Evolutionary conservation across 2,113 vertebrate genomes (phyloP).

Genomic region (Columba janthina): DNA sequence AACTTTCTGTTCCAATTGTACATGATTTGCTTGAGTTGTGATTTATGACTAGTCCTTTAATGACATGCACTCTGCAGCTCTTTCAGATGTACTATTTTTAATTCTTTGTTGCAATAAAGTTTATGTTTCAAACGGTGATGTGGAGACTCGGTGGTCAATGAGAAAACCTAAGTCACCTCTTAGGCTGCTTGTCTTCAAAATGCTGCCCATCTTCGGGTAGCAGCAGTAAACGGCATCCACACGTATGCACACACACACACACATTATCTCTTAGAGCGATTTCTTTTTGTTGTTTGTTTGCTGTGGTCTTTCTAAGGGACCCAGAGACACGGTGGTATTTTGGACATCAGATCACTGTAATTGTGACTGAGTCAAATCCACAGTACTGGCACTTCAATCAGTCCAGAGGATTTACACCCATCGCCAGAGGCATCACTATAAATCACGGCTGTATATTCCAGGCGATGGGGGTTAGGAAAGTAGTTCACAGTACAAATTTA

Average conservation of each 20-base stretch:
- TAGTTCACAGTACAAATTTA: not conserved
- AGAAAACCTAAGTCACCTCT: slow-evolving; percentile 6
- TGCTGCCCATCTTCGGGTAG: not conserved
- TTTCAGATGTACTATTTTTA: slow-evolving; percentile 78
- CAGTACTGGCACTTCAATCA: accelerated
- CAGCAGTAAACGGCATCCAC: not conserved
- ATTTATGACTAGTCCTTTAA: slow-evolving; percentile 67
- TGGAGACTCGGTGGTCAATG: slow-evolving; percentile 46
- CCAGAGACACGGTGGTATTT: not conserved
- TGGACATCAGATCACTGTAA: not conserved
- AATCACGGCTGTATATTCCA: not conserved
- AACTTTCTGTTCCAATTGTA: slow-evolving; percentile 74
- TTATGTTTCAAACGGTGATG: slow-evolving; percentile 73
- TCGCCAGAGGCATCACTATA: not conserved
- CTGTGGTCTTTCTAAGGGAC: not conserved
- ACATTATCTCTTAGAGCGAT: not conserved
- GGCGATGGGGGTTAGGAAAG: not conserved
- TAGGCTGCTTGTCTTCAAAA: not conserved
- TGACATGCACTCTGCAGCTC: slow-evolving; percentile 27
- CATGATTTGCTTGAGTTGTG: slow-evolving; percentile 67
- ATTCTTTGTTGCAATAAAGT: slow-evolving; percentile 81
- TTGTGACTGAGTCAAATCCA: not conserved
- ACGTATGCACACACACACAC: not conserved
- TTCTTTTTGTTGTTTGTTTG: not conserved
- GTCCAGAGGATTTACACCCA: not conserved